These are phyloP conservation scores for Tinea trinotella DNA, from an alignment of 2,888 invertebrate species.

Conservation along the genomic window DNA sequence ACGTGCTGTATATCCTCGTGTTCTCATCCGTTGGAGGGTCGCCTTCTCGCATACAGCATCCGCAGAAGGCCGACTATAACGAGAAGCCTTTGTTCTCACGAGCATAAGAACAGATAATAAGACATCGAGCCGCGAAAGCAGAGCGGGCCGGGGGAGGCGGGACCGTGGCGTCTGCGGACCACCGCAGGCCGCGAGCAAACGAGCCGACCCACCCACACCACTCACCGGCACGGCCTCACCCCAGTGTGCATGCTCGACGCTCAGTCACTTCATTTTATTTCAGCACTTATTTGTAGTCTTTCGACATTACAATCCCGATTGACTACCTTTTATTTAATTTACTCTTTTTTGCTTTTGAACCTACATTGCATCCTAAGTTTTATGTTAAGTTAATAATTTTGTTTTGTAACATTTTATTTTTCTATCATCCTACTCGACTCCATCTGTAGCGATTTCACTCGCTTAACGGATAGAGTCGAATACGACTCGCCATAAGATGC, in stretches of 20 bases:
- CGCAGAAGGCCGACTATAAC: conserved; percentile 80
- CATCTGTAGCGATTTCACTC: conserved; percentile 29
- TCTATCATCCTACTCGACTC: conserved; percentile 48
- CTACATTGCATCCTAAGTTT: conserved; percentile 18
- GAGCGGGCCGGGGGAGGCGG: conserved; percentile 66
- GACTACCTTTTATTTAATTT: conserved; percentile 16
- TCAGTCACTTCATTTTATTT: conserved; percentile 9
- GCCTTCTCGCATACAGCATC: conserved; percentile 89
- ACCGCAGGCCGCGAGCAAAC: conserved; percentile 45
- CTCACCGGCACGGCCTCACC: conserved; percentile 21
- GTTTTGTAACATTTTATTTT: conserved; percentile 48
- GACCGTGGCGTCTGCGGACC: conserved; percentile 49
- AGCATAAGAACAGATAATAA: conserved; percentile 64
- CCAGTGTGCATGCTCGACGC: conserved; percentile 12
- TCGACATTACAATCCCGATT: neutral
- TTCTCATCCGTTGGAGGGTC: conserved; percentile 74
- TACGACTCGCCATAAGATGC: conserved; percentile 35
- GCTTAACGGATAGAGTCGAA: conserved; percentile 35
- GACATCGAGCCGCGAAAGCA: conserved; percentile 61
- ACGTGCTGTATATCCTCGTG: conserved; percentile 62
- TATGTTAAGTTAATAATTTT: conserved; percentile 28
- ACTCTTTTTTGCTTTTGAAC: conserved; percentile 28
- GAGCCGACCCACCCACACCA: conserved; percentile 45
- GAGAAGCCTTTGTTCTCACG: conserved; percentile 73
- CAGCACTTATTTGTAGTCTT: conserved; percentile 16